Percentiles rank a stretch among this genome's conserved stretches.
These are phyloP conservation scores for Rissa tridactyla DNA, from an alignment of 2,113 vertebrate genomes.

Conservation along the genomic window DNA sequence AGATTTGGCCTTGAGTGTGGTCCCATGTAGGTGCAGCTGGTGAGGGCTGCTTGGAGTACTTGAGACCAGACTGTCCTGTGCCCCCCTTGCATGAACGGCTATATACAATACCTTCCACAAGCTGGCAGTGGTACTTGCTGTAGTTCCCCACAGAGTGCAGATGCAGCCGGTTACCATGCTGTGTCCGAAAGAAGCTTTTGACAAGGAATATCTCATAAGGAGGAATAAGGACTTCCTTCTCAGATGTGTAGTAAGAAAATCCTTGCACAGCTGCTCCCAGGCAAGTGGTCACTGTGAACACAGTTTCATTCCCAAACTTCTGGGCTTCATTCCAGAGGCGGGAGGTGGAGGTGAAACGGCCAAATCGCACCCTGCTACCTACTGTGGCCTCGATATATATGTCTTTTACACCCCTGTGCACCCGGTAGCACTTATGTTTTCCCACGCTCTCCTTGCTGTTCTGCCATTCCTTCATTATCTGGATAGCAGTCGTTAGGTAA, in stretches of 20 bases:
- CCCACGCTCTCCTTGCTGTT: neutral
- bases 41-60: neutral
- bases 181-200: neutral
- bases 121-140: constrained; percentile 67
- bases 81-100: neutral
- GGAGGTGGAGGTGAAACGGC: constrained; percentile 63
- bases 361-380: constrained; percentile 58
- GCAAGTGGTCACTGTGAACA: constrained; percentile 64
- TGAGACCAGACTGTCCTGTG: neutral
- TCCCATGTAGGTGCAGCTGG: neutral
- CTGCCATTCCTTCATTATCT: constrained; percentile 53
- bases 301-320: constrained; percentile 49
- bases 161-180: constrained; percentile 21
- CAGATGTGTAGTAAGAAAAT: constrained; percentile 39
- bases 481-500: constrained; percentile 70
- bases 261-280: constrained; percentile 50
- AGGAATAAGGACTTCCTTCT: constrained; percentile 65
- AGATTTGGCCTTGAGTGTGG: neutral
- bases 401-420: constrained; percentile 30
- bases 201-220: constrained; percentile 69
- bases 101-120: constrained; percentile 56
- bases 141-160: constrained; percentile 54
- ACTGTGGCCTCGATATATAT: neutral
- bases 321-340: neutral
- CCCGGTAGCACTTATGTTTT: neutral